These are phyloP conservation scores for Aleadryas rufinucha DNA, from an alignment of 2,113 vertebrate genomes.

Conservation along the genomic window DNA sequence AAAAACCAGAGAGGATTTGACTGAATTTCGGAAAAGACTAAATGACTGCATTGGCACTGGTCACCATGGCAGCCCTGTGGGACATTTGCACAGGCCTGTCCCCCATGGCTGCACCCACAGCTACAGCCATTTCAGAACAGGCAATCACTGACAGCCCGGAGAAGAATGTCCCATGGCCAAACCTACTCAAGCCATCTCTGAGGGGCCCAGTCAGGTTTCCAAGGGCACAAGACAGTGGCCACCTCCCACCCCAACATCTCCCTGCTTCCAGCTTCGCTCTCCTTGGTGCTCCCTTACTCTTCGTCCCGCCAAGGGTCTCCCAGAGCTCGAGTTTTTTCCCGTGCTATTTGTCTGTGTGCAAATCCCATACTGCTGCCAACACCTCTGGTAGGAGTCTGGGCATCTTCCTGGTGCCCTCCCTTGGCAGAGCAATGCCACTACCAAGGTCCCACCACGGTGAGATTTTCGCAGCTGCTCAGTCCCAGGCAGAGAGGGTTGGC, in stretches of 20 bases:
- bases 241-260: not conserved
- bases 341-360: not conserved
- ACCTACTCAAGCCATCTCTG: not conserved
- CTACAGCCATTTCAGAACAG: not conserved
- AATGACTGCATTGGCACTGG: not conserved
- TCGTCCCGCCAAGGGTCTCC: not conserved
- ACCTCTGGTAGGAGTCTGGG: too few species aligned
- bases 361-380: not conserved
- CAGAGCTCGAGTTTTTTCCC: rapidly evolving
- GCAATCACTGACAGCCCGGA: not conserved
- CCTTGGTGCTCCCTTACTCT: not conserved
- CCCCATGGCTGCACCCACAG: not conserved
- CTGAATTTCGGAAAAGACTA: not conserved
- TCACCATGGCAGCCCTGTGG: not conserved
- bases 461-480: not conserved
- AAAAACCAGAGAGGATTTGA: not conserved
- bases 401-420: not conserved
- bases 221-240: not conserved
- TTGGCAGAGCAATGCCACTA: not conserved
- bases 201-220: not conserved
- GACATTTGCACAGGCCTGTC: not conserved
- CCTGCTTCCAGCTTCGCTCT: rapidly evolving
- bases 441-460: not conserved
- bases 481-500: rapidly evolving
- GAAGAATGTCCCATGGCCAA: not conserved